Conservation (phyloP, 2,888 invertebrate species). For the Harpalus rufipes region DNA sequence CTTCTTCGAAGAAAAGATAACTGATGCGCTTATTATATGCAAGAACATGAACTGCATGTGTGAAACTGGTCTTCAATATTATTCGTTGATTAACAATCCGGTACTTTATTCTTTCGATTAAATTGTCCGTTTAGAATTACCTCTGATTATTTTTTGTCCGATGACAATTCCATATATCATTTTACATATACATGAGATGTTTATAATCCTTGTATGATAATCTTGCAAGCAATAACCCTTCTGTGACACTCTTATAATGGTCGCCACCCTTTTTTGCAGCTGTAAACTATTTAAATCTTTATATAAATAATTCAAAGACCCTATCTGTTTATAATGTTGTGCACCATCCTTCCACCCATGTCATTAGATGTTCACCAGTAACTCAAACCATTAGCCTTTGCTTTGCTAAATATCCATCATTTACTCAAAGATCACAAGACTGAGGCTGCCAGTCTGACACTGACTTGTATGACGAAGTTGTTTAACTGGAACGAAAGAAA, state of each 20-base stretch:
- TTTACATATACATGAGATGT: slow-evolving; percentile 11
- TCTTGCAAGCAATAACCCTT: slow-evolving; percentile 9
- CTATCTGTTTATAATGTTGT: slow-evolving; percentile 1
- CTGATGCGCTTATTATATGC: background rate
- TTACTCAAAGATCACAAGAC: background rate
- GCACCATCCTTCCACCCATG: slow-evolving; percentile 30
- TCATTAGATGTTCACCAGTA: slow-evolving; percentile 45
- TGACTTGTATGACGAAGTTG: background rate
- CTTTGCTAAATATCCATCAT: slow-evolving; percentile 54
- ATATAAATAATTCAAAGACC: slow-evolving; percentile 46
- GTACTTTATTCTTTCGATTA: slow-evolving; percentile 14
- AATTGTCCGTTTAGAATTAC: background rate
- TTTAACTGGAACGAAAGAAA: background rate
- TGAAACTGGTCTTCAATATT: background rate
- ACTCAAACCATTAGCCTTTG: slow-evolving; percentile 55
- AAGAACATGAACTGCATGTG: background rate
- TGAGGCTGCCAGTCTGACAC: background rate
- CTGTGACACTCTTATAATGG: slow-evolving; percentile 23
- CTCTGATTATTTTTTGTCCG: background rate
- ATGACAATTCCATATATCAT: background rate
- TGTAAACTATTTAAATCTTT: slow-evolving; percentile 40
- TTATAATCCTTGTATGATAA: slow-evolving; percentile 9
- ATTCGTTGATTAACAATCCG: slow-evolving; percentile 15
- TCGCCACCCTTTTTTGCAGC: slow-evolving; percentile 20
- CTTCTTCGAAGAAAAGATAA: background rate